Conservation (phyloP, 1,140 invertebrate genomes). For the Bombus superbus region DNA sequence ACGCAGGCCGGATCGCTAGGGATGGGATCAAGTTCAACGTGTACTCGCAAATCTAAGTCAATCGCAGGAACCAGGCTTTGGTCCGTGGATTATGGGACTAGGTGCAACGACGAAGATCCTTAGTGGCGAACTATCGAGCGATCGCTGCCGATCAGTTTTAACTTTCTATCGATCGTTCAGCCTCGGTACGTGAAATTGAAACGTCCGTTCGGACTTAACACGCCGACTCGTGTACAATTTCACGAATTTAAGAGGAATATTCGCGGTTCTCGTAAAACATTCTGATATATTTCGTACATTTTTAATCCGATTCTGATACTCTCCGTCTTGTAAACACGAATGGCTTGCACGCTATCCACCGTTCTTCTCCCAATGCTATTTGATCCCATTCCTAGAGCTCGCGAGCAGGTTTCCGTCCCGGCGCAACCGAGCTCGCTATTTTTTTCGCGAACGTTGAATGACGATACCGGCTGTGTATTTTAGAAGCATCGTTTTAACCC, state of each 20-base stretch:
- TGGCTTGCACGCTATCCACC: background rate
- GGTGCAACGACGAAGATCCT: too few species aligned
- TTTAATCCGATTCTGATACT: background rate
- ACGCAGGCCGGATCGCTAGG: background rate
- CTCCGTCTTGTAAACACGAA: background rate
- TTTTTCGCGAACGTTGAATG: slow-evolving; percentile 23
- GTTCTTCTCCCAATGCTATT: background rate
- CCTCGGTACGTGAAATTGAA: fast-evolving
- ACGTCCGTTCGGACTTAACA: too few species aligned
- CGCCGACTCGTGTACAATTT: too few species aligned
- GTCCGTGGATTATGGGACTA: background rate
- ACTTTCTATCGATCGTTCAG: too few species aligned
- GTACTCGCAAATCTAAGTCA: background rate
- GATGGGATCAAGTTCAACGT: slow-evolving; percentile 16
- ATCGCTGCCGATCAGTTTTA: too few species aligned
- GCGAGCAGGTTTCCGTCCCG: too few species aligned
- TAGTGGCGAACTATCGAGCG: too few species aligned
- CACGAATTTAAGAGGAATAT: too few species aligned
- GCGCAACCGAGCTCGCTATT: background rate
- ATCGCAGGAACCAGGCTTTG: background rate
- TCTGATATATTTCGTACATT: background rate
- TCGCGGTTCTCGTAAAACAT: too few species aligned
- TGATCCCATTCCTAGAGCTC: background rate
- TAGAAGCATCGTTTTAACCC: slow-evolving; percentile 7
- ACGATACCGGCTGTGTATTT: slow-evolving; percentile 25